These are phyloP conservation scores for Tupaia chinensis DNA, from an alignment of 2,113 vertebrate species.

Conservation along the genomic window DNA sequence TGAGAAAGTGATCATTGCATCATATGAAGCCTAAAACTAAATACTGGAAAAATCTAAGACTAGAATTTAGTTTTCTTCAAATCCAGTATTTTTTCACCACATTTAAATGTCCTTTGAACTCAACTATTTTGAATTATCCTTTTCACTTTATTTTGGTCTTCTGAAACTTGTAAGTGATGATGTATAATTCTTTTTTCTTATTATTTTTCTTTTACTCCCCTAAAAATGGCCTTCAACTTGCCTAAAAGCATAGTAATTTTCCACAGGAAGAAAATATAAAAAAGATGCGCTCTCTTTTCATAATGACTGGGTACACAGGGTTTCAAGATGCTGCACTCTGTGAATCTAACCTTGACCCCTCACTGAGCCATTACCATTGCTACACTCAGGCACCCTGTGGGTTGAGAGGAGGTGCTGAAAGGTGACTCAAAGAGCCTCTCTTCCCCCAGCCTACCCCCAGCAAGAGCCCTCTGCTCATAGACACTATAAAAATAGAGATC, in stretches of 20 bases:
- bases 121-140: not conserved
- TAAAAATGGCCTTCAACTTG: not conserved
- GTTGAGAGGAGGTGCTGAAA: too few species aligned
- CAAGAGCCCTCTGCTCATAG: not conserved
- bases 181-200: not conserved
- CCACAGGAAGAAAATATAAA: not conserved
- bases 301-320: not conserved
- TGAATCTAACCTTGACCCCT: too few species aligned
- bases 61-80: not conserved
- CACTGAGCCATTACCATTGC: too few species aligned
- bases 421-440: not conserved
- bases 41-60: not conserved
- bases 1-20: not conserved
- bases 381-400: accelerated
- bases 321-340: not conserved
- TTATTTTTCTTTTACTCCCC: not conserved
- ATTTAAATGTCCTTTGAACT: not conserved
- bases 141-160: not conserved
- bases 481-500: not conserved
- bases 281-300: not conserved
- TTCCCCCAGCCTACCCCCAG: not conserved
- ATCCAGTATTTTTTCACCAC: not conserved
- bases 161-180: not conserved
- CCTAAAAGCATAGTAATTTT: not conserved
- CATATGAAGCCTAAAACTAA: not conserved